Evolutionary conservation across 2,888 invertebrate species (phyloP).

Genomic region (Chrysomela aeneicollis): DNA sequence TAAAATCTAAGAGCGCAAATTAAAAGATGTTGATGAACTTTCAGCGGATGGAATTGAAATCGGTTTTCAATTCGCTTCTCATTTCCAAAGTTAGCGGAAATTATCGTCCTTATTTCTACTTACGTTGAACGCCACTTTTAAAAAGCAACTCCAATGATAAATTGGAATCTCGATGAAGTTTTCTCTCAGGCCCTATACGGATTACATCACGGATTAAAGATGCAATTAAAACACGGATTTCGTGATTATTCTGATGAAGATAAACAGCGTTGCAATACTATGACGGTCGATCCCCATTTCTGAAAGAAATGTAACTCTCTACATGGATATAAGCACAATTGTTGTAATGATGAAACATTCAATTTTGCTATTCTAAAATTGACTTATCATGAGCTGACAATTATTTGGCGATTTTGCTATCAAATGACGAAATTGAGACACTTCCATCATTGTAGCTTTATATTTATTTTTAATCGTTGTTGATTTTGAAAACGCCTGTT

Average conservation of each 20-base stretch:
- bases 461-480: no score
- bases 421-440: no score
- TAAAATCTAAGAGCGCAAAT: conserved; percentile 48
- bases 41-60: conserved; percentile 49
- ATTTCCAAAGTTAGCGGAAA: conserved; percentile 58
- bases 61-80: conserved; percentile 56
- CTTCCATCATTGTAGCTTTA: no score
- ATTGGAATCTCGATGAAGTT: conserved; percentile 25
- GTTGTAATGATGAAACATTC: no score
- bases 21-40: conserved; percentile 51
- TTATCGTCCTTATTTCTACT: conserved; percentile 52
- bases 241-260: background rate
- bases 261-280: no score
- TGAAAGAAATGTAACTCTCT: no score
- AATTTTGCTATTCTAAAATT: no score
- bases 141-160: conserved; percentile 34
- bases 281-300: no score
- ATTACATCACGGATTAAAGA: conserved; percentile 19
- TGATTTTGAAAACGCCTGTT: no score
- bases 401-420: no score
- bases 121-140: conserved; percentile 43
- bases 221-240: background rate
- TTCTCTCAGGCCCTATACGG: conserved; percentile 19
- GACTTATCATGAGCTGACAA: no score
- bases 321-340: no score